Conservation (phyloP, 1,140 invertebrate genomes). For the Gerris buenoi region DNA sequence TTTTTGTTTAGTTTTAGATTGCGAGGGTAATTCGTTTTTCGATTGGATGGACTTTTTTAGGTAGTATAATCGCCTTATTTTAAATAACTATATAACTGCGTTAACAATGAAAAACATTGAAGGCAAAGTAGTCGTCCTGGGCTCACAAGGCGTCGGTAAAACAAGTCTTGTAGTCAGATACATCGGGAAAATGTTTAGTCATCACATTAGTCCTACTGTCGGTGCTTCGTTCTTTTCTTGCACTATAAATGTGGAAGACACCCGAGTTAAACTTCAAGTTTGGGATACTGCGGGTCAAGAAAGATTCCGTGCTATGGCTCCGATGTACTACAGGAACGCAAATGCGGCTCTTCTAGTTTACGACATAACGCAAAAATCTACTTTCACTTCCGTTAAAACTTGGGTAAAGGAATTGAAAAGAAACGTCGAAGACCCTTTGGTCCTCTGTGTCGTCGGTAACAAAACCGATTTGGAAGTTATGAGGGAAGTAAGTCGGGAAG, state of each 20-base stretch:
- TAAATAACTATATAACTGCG: too few relatives aligned
- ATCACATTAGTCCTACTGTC: conserved; percentile 61
- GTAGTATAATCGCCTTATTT: too few relatives aligned
- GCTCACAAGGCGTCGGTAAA: conserved; percentile 73
- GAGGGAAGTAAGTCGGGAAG: conserved; percentile 45
- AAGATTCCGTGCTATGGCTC: conserved; percentile 71
- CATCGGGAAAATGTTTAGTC: conserved; percentile 57
- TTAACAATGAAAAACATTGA: conserved; percentile 54
- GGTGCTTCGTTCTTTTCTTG: conserved; percentile 79
- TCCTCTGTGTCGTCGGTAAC: conserved; percentile 68
- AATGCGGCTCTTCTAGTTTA: conserved; percentile 39
- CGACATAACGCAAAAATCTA: conserved; percentile 31
- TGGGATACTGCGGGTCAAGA: conserved; percentile 87
- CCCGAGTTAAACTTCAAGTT: conserved; percentile 56
- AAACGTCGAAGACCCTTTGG: conserved; percentile 57
- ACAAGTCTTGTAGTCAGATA: conserved; percentile 67
- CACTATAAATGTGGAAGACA: conserved; percentile 52
- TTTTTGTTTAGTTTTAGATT: too few relatives aligned
- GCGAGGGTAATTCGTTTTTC: too few relatives aligned
- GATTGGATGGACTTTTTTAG: too few relatives aligned
- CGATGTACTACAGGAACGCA: conserved; percentile 84
- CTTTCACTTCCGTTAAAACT: conserved; percentile 55
- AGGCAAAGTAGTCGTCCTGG: conserved; percentile 67
- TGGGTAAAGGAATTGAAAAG: conserved; percentile 67
- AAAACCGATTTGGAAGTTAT: conserved; percentile 57